phyloP scores from a whole-genome alignment of 2,797 vertebrate species.

The Pempheris klunzingeri region DNA sequence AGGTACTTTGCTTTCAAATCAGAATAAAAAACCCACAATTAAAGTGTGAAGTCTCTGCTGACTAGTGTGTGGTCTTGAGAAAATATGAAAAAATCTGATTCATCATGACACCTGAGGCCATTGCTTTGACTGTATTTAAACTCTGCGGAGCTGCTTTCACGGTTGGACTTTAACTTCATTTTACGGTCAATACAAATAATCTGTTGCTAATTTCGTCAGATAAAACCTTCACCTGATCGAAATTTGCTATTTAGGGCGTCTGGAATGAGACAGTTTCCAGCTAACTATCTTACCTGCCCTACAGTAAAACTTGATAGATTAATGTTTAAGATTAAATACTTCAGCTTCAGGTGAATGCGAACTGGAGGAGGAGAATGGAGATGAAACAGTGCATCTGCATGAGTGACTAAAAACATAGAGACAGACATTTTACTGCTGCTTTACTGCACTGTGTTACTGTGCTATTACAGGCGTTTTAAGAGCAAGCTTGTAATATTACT shows the following conservation, averaged over 20 bases:
- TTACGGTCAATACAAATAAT: slow-evolving; percentile 3
- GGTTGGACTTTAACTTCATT: background rate
- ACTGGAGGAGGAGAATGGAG: background rate
- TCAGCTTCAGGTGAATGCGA: slow-evolving; percentile 20
- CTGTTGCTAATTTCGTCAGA: background rate
- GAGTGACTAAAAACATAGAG: slow-evolving; percentile 11
- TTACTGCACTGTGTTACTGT: slow-evolving; percentile 25
- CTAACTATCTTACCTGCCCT: slow-evolving; percentile 40
- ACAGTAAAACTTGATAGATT: slow-evolving; percentile 21
- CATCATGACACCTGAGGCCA: slow-evolving; percentile 7
- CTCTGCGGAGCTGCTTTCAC: background rate
- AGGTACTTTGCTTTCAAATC: slow-evolving; percentile 42
- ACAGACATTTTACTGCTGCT: slow-evolving; percentile 23
- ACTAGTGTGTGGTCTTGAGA: slow-evolving; percentile 7
- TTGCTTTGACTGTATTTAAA: background rate
- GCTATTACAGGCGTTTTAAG: slow-evolving; percentile 35
- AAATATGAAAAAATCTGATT: slow-evolving; percentile 1
- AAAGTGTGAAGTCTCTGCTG: background rate
- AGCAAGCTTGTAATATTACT: slow-evolving; percentile 52
- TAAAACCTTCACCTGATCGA: slow-evolving; percentile 7
- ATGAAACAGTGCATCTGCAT: background rate
- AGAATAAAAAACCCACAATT: slow-evolving; percentile 17
- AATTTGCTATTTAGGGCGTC: background rate
- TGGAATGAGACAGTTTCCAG: slow-evolving; percentile 16
- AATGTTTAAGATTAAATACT: slow-evolving; percentile 39